Percentiles rank a stretch among this genome's conserved stretches.
Evolutionary conservation across 2,888 invertebrate genomes (phyloP).

Genomic region (Dascillus cervinus): DNA sequence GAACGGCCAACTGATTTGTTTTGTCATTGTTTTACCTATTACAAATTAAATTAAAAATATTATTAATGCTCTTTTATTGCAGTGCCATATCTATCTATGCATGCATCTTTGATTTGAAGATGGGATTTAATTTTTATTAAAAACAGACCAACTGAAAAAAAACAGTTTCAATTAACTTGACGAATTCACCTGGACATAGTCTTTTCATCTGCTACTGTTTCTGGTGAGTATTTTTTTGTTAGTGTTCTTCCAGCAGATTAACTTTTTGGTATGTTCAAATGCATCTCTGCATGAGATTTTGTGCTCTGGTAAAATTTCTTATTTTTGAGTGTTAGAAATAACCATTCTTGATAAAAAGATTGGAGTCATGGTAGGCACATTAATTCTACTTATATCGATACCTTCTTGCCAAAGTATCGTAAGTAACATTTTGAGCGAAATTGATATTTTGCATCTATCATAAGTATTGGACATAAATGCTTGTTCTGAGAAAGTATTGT

Average conservation of each 20-base stretch:
- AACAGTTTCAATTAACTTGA: constrained; percentile 99
- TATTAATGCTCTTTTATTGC: constrained; percentile 28
- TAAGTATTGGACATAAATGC: too few relatives aligned
- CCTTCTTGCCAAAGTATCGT: too few relatives aligned
- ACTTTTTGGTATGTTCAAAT: constrained; percentile 2
- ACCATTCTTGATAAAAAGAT: too few relatives aligned
- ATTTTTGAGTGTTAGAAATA: too few relatives aligned
- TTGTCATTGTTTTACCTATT: constrained; percentile 5
- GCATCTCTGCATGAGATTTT: too few relatives aligned
- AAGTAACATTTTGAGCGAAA: too few relatives aligned
- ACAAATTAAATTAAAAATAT: too few relatives aligned
- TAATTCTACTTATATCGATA: too few relatives aligned
- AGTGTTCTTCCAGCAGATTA: constrained; percentile 92
- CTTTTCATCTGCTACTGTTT: constrained; percentile 99
- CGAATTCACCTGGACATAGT: constrained; percentile 99
- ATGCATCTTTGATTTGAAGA: constrained; percentile 95
- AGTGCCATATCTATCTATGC: constrained; percentile 83
- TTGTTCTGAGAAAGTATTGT: too few relatives aligned
- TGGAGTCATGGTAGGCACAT: too few relatives aligned
- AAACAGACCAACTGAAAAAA: constrained; percentile 79
- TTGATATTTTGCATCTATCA: too few relatives aligned
- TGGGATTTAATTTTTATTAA: constrained; percentile 91
- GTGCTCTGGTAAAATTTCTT: too few relatives aligned
- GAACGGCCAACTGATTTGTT: constrained; percentile 52
- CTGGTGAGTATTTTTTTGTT: constrained; percentile 99